Evolutionary conservation across 2,888 invertebrate species (phyloP).

Genomic region (Heteromyza rotundicornis): DNA sequence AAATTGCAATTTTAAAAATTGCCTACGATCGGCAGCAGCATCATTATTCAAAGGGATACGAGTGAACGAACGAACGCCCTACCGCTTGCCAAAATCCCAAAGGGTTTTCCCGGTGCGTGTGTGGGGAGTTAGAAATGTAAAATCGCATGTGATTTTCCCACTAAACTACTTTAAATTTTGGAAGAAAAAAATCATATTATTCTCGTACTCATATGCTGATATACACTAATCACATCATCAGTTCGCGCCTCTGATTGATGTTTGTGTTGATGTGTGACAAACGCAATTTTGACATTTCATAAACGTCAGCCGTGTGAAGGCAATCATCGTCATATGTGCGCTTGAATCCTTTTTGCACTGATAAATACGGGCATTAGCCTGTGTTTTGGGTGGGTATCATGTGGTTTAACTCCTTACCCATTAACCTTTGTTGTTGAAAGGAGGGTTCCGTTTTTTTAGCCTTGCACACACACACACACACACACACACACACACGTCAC

Average conservation of each 20-base stretch:
- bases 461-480: too few species aligned
- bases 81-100: slow-evolving; percentile 27
- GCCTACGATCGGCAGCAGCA: background rate
- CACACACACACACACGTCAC: slow-evolving; percentile 3
- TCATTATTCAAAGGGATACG: slow-evolving; percentile 14
- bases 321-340: background rate
- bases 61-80: slow-evolving; percentile 24
- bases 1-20: background rate
- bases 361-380: slow-evolving; percentile 22
- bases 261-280: slow-evolving; percentile 42
- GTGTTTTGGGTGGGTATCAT: slow-evolving; percentile 31
- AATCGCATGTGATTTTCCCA: slow-evolving; percentile 2
- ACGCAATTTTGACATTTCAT: slow-evolving; percentile 24
- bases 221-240: slow-evolving; percentile 45
- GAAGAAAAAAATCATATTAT: slow-evolving; percentile 32
- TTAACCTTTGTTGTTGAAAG: slow-evolving; percentile 30
- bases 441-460: slow-evolving; percentile 20
- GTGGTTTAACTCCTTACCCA: slow-evolving; percentile 52
- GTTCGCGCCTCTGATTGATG: slow-evolving; percentile 50
- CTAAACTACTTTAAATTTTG: slow-evolving; percentile 52
- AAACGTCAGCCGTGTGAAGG: slow-evolving; percentile 18
- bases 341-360: slow-evolving; percentile 6
- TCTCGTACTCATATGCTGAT: slow-evolving; percentile 47
- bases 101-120: slow-evolving; percentile 17
- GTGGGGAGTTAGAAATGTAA: background rate